Evolutionary conservation across 2,113 vertebrate species (phyloP).

Genomic region (Elaphurus davidianus): DNA sequence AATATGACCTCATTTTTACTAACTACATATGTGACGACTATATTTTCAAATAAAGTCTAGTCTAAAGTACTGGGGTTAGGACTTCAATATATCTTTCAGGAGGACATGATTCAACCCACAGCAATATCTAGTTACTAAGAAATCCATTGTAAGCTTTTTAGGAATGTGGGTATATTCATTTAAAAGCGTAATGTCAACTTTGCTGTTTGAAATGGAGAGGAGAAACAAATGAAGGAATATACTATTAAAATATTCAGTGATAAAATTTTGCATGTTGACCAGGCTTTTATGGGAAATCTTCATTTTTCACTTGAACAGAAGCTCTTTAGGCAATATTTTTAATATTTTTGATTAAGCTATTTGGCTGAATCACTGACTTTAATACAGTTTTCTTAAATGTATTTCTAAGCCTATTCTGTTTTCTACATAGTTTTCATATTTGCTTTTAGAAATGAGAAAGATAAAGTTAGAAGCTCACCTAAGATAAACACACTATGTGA

Average conservation of each 20-base stretch:
- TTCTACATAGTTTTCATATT: constrained; percentile 10
- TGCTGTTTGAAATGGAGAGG: constrained; percentile 26
- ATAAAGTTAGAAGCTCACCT: background rate
- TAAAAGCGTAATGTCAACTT: background rate
- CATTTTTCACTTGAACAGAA: constrained; percentile 19
- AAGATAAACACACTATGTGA: background rate
- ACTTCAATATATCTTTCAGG: background rate
- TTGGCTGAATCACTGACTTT: background rate
- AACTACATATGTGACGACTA: background rate
- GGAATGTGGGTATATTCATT: background rate
- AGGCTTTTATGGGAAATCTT: background rate
- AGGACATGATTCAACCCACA: background rate
- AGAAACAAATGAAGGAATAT: background rate
- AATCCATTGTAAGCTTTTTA: background rate
- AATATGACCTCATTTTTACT: background rate
- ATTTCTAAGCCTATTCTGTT: constrained; percentile 26
- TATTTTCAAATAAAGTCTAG: background rate
- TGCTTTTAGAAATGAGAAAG: constrained; percentile 32
- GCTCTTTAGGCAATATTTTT: background rate
- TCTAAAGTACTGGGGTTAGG: background rate
- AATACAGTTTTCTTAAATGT: background rate
- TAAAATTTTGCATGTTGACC: background rate
- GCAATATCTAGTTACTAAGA: background rate
- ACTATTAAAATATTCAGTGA: background rate
- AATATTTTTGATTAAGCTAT: constrained; percentile 40